Percentiles rank a stretch among this genome's conserved stretches.
Conservation (phyloP, 2,888 invertebrate genomes). For the Megalurothrips usitatus region DNA sequence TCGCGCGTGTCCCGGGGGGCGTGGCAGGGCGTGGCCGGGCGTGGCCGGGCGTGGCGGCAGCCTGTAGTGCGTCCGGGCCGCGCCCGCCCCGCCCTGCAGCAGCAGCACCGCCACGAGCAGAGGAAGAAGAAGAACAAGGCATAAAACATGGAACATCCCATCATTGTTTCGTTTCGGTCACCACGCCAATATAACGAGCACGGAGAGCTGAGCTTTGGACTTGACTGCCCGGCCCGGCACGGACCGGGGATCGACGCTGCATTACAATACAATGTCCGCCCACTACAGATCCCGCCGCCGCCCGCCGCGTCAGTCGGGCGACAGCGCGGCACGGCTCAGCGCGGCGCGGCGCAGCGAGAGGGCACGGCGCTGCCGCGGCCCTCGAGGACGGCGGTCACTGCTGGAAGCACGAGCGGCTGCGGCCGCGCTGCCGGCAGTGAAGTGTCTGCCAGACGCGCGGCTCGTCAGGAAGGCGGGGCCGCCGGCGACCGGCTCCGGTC, state of each 20-base stretch:
- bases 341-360: neutral
- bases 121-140: neutral
- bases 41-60: neutral
- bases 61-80: neutral
- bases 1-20: neutral
- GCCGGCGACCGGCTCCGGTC: neutral
- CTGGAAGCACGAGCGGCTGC: no score
- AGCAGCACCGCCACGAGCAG: neutral
- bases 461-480: neutral
- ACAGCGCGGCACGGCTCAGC: neutral
- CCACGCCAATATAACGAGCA: constrained; percentile 25
- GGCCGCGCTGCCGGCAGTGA: no score
- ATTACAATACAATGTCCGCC: constrained; percentile 26
- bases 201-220: neutral
- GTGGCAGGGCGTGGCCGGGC: neutral
- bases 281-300: neutral
- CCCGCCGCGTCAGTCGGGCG: neutral
- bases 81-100: neutral
- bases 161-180: constrained; percentile 10
- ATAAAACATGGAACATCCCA: constrained; percentile 25
- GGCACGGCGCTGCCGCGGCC: neutral
- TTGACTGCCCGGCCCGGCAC: neutral
- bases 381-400: no score
- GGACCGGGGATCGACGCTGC: neutral
- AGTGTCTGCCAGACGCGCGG: no score